These are phyloP conservation scores for Mellilla xanthometata DNA, from an alignment of 2,888 invertebrate genomes.

Conservation along the genomic window DNA sequence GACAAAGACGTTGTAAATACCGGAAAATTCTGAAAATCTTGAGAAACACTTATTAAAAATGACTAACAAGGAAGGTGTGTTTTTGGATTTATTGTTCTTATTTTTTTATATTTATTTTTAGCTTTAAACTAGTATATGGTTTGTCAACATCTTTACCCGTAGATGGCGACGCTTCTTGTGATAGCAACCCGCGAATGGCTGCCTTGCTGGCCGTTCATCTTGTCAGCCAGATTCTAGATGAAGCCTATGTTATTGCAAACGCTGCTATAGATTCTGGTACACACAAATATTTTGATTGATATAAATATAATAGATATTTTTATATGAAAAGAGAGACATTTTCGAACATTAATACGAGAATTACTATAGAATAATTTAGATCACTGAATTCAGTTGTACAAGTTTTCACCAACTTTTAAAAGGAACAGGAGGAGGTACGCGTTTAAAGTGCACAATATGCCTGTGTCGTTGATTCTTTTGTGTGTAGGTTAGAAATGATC, in stretches of 20 bases:
- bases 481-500: no score
- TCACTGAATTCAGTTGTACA: no score
- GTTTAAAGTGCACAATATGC: no score
- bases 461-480: no score
- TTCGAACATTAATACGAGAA: no score
- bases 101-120: constrained; percentile 30
- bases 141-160: constrained; percentile 10
- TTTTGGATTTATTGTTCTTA: constrained; percentile 25
- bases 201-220: constrained; percentile 59
- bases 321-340: no score
- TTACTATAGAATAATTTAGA: no score
- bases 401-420: no score
- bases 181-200: constrained; percentile 45
- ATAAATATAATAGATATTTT: no score
- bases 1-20: no score
- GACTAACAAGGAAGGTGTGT: constrained; percentile 55
- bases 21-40: neutral
- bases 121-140: constrained; percentile 8
- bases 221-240: constrained; percentile 66
- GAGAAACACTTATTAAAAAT: constrained; percentile 38
- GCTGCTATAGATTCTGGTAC: constrained; percentile 59
- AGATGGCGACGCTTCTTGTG: constrained; percentile 35
- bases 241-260: constrained; percentile 62
- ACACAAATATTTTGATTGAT: no score
- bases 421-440: no score